Base-by-base conservation (phyloP, 2,888 invertebrate genomes). In the Boloria euphrosyne region DNA sequence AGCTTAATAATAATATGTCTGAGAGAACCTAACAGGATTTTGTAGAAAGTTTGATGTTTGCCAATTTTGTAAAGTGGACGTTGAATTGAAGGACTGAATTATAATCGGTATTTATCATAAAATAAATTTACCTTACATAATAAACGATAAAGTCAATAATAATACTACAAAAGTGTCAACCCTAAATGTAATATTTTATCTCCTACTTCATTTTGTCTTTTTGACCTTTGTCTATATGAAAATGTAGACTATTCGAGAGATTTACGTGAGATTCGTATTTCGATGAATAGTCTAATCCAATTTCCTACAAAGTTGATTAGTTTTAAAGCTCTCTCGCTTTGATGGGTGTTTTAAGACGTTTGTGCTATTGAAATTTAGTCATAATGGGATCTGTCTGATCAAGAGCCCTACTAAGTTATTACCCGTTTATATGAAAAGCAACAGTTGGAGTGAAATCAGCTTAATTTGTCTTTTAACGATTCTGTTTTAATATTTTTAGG, bases 211-310 rank as follows among this genome's bases (percentile, higher is more conserved):
- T 46, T 68, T 65, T 52, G 49, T 65, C 49, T 44, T 68, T 68
- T 65, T 31, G 50, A 62, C 52, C 53, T 62, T 65, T 58, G 52
- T 65, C 62, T 62, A 58, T 65, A 65, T 57, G 51, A 55, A 65
- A 58, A 43, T 52, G 65, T 58, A 52, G 51, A 62, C 57, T 57
- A 50, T 58, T 52, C 52, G 13, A 53, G 17, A 52, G 43, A 62
- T 68, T 58, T 53, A 62, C 58, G 57, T 58, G 17, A 52, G 38
- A 49, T 44, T 58, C 57, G 68, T 62, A 65, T 65, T 65, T 62
- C 58, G 68, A 68, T 49, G 61, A 68, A 57, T 58, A 52, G 43
- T 53, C 65, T 65, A 61, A 62, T 68, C 50, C 62, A 62, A 68
- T 68, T 65, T 58, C 43, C 53, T 44, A 16, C 43, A 38, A 58